These are phyloP conservation scores for Molossus alvarezi DNA, from an alignment of 2,797 vertebrate genomes.

Conservation along the genomic window DNA sequence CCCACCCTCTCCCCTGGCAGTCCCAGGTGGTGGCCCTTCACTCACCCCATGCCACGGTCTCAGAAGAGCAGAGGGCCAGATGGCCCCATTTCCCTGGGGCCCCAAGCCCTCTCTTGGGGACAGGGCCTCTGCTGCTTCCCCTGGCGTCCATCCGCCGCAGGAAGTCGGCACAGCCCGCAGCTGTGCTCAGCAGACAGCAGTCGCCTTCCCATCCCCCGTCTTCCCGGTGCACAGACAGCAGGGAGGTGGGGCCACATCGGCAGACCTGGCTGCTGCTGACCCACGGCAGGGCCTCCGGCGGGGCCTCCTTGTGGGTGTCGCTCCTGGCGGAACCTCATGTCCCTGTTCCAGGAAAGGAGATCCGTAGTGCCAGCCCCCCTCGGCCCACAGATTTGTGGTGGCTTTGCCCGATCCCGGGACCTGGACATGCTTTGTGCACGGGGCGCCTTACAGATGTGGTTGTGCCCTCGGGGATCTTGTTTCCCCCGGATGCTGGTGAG, in stretches of 20 bases:
- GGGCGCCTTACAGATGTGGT: neutral
- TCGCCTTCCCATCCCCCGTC: neutral
- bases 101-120: neutral
- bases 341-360: neutral
- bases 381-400: neutral
- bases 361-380: neutral
- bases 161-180: neutral
- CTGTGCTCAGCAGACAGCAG: neutral
- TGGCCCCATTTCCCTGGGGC: neutral
- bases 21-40: constrained; percentile 21
- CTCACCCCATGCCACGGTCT: neutral
- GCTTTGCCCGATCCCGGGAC: fast-evolving
- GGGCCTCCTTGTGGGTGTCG: neutral
- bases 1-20: neutral
- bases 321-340: too few relatives aligned
- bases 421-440: neutral
- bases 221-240: neutral
- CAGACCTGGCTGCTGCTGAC: neutral
- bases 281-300: neutral
- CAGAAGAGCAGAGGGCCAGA: constrained; percentile 17
- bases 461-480: fast-evolving
- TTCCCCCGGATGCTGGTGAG: neutral
- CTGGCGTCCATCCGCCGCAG: neutral
- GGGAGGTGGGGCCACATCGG: neutral
- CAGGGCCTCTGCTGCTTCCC: neutral